Evolutionary conservation across 2,888 invertebrate genomes (phyloP).

Genomic region (Lobophora halterata): DNA sequence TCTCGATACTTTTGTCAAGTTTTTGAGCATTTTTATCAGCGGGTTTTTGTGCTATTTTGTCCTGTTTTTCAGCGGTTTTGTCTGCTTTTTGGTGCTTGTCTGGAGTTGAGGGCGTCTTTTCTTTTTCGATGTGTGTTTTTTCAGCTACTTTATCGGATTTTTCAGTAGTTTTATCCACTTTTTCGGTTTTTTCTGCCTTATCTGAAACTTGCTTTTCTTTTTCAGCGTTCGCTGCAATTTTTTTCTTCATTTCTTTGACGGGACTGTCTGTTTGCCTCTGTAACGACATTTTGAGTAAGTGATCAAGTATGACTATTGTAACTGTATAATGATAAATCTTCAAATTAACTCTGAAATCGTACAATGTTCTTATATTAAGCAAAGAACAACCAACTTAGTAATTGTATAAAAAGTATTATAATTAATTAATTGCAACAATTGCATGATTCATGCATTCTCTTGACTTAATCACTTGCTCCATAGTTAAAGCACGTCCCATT

Average conservation of each 20-base stretch:
- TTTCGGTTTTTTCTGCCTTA: slow-evolving; percentile 44
- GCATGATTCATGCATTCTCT: no score
- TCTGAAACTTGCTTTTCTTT: slow-evolving; percentile 63
- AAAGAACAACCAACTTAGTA: no score
- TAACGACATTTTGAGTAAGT: no score
- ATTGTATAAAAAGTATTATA: no score
- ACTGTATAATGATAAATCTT: no score
- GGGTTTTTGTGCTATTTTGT: slow-evolving; percentile 40
- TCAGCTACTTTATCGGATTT: slow-evolving; percentile 40
- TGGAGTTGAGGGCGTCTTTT: slow-evolving; percentile 30
- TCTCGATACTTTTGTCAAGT: slow-evolving; percentile 54
- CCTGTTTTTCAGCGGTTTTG: slow-evolving; percentile 22
- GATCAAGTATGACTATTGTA: no score
- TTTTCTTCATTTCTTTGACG: slow-evolving; percentile 73
- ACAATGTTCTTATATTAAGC: no score
- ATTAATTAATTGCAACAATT: no score
- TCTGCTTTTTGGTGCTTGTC: slow-evolving; percentile 29
- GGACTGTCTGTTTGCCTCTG: slow-evolving; percentile 54
- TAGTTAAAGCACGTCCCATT: no score
- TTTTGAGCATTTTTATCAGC: slow-evolving; percentile 65
- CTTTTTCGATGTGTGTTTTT: slow-evolving; percentile 36
- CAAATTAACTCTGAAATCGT: no score
- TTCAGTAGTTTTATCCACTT: slow-evolving; percentile 36
- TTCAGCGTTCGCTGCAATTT: slow-evolving; percentile 67
- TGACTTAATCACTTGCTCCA: no score